Percentiles rank a stretch among this genome's conserved stretches.
Conservation (phyloP, 1,140 invertebrate genomes). For the Delia radicum region DNA sequence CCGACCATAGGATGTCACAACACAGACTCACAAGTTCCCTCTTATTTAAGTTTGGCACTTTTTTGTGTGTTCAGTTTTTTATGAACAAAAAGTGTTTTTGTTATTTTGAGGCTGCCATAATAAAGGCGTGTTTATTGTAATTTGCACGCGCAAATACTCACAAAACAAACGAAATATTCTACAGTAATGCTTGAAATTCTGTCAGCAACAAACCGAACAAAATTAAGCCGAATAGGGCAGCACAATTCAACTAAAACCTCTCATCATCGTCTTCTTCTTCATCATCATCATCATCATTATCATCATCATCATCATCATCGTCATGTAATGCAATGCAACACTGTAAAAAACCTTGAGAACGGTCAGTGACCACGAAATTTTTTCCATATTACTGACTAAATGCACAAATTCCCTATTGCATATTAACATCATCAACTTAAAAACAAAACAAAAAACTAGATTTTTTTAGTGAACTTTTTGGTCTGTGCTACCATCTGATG, state of each 20-base stretch:
- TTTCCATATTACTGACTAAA: background rate
- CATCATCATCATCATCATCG: too few species aligned
- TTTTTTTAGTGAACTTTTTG: background rate
- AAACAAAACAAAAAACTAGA: background rate
- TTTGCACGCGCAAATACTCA: slow-evolving; percentile 1
- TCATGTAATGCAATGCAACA: background rate
- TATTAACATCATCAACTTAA: background rate
- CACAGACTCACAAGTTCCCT: background rate
- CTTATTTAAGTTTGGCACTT: background rate
- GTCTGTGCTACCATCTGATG: background rate
- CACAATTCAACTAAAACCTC: too few species aligned
- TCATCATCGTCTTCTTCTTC: too few species aligned
- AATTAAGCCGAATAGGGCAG: background rate
- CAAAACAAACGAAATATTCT: background rate
- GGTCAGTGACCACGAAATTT: background rate
- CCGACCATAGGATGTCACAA: background rate
- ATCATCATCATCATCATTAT: too few species aligned
- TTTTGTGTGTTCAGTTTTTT: background rate
- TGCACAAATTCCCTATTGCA: background rate
- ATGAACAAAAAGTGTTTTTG: background rate
- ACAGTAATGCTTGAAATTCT: background rate
- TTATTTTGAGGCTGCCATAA: background rate
- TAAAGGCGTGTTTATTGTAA: slow-evolving; percentile 1
- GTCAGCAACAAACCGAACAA: background rate
- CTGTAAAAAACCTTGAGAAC: background rate